Conservation (phyloP, 2,888 invertebrate genomes). For the Chrysomela aeneicollis region DNA sequence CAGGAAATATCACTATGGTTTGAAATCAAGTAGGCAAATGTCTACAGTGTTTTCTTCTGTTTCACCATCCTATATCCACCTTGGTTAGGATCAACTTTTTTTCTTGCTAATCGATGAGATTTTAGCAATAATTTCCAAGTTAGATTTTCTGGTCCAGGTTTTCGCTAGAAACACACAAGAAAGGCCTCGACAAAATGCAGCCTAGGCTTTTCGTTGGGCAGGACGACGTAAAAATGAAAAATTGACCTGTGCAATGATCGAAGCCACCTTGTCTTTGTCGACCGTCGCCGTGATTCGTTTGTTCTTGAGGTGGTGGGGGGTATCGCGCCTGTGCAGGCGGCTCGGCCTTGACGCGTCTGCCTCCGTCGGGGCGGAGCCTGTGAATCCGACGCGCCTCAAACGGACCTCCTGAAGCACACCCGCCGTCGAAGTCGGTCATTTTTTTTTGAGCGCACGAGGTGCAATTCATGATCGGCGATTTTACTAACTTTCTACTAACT, state of each 20-base stretch:
- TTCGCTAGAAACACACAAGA: too few relatives aligned
- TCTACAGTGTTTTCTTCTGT: too few relatives aligned
- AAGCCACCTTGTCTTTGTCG: conserved; percentile 76
- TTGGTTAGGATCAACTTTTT: too few relatives aligned
- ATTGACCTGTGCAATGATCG: conserved; percentile 74
- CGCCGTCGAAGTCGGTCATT: not conserved
- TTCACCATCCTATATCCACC: too few relatives aligned
- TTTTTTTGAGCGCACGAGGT: not conserved
- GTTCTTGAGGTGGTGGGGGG: conserved; percentile 99
- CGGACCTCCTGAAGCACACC: conserved; percentile 53
- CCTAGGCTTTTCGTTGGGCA: not conserved
- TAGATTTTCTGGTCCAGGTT: too few relatives aligned
- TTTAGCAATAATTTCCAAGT: too few relatives aligned
- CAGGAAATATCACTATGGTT: too few relatives aligned
- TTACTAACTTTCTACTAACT: too few relatives aligned
- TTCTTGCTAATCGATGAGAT: too few relatives aligned
- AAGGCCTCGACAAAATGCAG: too few relatives aligned
- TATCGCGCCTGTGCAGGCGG: conserved; percentile 89
- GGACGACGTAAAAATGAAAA: conserved; percentile 26
- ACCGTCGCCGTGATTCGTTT: conserved; percentile 82
- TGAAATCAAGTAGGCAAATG: too few relatives aligned
- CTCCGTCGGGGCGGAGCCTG: conserved; percentile 59
- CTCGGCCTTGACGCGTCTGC: conserved; percentile 66
- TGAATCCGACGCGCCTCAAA: conserved; percentile 69
- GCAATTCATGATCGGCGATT: too few relatives aligned